Evolutionary conservation across 2,888 invertebrate species (phyloP).

Genomic region (Papilio protenor): DNA sequence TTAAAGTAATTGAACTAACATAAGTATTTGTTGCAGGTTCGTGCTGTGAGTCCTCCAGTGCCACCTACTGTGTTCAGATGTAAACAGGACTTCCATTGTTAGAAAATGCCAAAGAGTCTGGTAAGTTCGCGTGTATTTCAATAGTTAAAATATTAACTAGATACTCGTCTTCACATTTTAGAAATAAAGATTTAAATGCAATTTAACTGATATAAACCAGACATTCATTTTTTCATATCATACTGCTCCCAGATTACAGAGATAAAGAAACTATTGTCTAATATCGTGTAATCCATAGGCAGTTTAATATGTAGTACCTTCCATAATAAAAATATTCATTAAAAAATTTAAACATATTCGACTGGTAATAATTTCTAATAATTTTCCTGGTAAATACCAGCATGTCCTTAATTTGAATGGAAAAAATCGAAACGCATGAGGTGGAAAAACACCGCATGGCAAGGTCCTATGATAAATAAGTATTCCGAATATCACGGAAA

Average conservation of each 20-base stretch:
- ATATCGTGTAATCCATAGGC: no score
- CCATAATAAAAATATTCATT: no score
- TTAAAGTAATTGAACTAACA: not conserved
- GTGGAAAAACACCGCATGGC: constrained; percentile 29
- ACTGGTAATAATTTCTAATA: constrained; percentile 1
- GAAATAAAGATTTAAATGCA: no score
- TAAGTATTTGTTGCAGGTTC: constrained; percentile 65
- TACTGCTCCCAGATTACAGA: no score
- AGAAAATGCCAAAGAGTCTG: constrained; percentile 52
- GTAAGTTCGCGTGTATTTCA: constrained; percentile 52
- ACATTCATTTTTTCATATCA: no score
- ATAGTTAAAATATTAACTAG: no score
- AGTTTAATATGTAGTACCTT: no score
- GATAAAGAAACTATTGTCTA: no score
- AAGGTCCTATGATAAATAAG: constrained; percentile 29
- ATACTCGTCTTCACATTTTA: no score
- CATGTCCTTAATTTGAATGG: constrained; percentile 35
- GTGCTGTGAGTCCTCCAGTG: constrained; percentile 54
- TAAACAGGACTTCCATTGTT: constrained; percentile 63
- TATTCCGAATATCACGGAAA: constrained; percentile 29
- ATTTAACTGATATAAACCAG: no score
- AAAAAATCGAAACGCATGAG: constrained; percentile 26
- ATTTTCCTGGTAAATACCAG: constrained; percentile 26
- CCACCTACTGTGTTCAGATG: constrained; percentile 74
- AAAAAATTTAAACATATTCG: not conserved